Conservation (phyloP, 2,888 invertebrate species). For the Lepidocyrtoides sp. region DNA sequence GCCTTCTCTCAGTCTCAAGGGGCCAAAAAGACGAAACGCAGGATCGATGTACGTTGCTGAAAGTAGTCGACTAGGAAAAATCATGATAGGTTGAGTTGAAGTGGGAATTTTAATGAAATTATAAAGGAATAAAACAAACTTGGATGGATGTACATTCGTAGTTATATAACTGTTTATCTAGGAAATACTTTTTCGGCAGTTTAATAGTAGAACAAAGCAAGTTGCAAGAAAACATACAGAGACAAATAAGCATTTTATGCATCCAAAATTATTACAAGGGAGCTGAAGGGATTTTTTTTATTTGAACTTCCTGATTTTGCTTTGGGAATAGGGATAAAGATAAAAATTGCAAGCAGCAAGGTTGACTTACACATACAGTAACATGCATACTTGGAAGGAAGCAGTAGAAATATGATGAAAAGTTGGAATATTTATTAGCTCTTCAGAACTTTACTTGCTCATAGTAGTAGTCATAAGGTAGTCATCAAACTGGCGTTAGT, state of each 20-base stretch:
- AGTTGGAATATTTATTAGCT: conserved; percentile 68
- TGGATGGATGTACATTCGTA: background rate
- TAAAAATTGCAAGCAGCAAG: conserved; percentile 64
- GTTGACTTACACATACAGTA: conserved; percentile 46
- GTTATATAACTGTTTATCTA: too few species aligned
- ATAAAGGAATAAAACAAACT: conserved; percentile 75
- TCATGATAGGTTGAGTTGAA: conserved; percentile 57
- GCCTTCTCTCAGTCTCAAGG: conserved; percentile 43
- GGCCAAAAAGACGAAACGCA: conserved; percentile 33
- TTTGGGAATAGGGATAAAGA: conserved; percentile 68
- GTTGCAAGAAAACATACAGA: background rate
- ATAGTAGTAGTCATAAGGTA: too few species aligned
- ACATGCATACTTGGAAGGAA: too few species aligned
- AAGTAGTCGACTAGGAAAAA: conserved; percentile 43
- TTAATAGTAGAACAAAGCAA: too few species aligned
- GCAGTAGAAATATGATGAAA: conserved; percentile 21
- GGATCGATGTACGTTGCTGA: background rate
- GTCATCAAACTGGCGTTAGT: background rate
- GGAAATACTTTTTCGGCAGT: too few species aligned
- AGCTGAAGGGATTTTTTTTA: conserved; percentile 27
- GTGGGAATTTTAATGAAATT: conserved; percentile 80
- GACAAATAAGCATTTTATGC: background rate
- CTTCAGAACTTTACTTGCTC: conserved; percentile 56
- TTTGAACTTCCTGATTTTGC: conserved; percentile 55
- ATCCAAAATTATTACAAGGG: conserved; percentile 8